These are phyloP conservation scores for Desoria tigrina DNA, from an alignment of 2,888 invertebrate species.

Conservation along the genomic window DNA sequence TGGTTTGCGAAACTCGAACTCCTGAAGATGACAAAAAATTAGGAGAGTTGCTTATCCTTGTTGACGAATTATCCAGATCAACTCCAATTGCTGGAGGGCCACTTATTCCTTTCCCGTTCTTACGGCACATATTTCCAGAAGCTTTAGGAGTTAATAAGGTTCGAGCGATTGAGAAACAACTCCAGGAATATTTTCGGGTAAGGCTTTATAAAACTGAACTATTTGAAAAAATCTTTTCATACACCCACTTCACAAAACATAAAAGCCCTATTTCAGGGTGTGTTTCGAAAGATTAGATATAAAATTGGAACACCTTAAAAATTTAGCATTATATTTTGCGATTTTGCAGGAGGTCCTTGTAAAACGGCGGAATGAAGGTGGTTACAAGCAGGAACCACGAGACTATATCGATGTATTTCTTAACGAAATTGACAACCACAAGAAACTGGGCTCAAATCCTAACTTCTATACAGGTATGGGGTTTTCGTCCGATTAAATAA, in stretches of 20 bases:
- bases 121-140: constrained; percentile 32
- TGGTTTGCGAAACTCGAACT: constrained; percentile 41
- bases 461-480: no score
- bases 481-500: no score
- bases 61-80: constrained; percentile 31
- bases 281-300: no score
- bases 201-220: not conserved
- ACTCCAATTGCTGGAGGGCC: constrained; percentile 33
- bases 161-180: constrained; percentile 21
- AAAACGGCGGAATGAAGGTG: constrained; percentile 28
- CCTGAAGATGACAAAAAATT: constrained; percentile 29
- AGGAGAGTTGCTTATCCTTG: constrained; percentile 22
- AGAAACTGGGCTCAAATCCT: not conserved
- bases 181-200: constrained; percentile 34
- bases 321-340: no score
- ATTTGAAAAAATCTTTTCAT: constrained; percentile 26
- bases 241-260: constrained; percentile 32
- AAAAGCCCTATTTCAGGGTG: no score
- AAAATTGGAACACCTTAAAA: no score
- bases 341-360: constrained; percentile 33
- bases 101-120: not conserved
- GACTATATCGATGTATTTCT: constrained; percentile 50
- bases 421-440: constrained; percentile 41
- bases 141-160: constrained; percentile 32
- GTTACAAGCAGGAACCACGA: constrained; percentile 32